Percentiles rank a stretch among this genome's conserved stretches.
phyloP scores from a whole-genome alignment of 2,888 invertebrate genomes.

The Lypha dubia region DNA sequence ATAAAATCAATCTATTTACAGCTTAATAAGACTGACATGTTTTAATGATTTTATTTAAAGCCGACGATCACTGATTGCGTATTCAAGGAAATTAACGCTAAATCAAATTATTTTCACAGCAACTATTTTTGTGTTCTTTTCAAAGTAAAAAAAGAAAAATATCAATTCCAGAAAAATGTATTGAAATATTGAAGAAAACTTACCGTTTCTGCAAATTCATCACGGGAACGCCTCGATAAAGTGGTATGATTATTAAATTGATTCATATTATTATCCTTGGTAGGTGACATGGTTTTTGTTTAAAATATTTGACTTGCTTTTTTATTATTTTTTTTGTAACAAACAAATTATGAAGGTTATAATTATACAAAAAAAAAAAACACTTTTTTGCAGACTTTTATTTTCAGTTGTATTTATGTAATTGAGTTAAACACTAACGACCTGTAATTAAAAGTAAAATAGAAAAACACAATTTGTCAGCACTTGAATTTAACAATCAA shows the following conservation, averaged over 20 bases:
- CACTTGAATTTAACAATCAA: neutral
- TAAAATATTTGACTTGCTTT: neutral
- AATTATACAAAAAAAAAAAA: neutral
- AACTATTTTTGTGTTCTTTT: neutral
- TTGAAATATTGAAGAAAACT: slow-evolving; percentile 72
- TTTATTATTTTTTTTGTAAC: slow-evolving; percentile 6
- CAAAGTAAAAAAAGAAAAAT: neutral
- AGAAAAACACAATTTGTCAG: too few relatives aligned
- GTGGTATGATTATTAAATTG: slow-evolving; percentile 75
- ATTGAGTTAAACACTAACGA: slow-evolving; percentile 20
- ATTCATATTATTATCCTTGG: slow-evolving; percentile 79
- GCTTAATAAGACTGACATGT: neutral
- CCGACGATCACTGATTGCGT: neutral
- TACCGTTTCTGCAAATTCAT: slow-evolving; percentile 82
- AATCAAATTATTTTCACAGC: neutral
- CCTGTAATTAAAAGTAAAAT: slow-evolving; percentile 36
- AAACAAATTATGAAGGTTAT: neutral
- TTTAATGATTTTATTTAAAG: slow-evolving; percentile 1
- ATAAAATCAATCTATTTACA: slow-evolving; percentile 25
- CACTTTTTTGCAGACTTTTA: slow-evolving; percentile 10
- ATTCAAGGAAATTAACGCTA: neutral
- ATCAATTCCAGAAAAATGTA: neutral
- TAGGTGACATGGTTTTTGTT: slow-evolving; percentile 77
- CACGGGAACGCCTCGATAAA: slow-evolving; percentile 81
- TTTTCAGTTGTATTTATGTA: slow-evolving; percentile 4